Conservation (phyloP, 1,140 invertebrate genomes). For the Microplitis demolitor region DNA sequence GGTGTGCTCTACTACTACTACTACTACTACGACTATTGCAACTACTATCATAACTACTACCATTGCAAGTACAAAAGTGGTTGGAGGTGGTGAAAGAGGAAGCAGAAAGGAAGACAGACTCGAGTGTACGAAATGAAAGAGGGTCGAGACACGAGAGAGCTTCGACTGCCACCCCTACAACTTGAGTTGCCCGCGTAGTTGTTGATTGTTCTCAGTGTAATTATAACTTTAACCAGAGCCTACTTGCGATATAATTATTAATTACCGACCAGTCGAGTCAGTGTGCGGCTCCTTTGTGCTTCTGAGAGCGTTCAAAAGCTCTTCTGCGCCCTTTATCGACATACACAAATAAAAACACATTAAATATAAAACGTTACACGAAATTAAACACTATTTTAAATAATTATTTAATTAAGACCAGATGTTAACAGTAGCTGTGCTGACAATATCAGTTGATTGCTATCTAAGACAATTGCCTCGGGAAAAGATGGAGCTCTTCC, state of each 20-base stretch:
- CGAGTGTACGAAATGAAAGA: not conserved
- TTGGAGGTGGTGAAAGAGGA: not conserved
- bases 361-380: not conserved
- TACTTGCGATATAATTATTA: slow-evolving; percentile 47
- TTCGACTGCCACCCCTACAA: not conserved
- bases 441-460: not conserved
- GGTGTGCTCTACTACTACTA: slow-evolving; percentile 7
- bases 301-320: not conserved
- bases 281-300: not conserved
- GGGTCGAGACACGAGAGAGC: slow-evolving; percentile 13
- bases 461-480: not conserved
- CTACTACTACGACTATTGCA: not conserved
- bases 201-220: slow-evolving; percentile 51
- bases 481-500: not conserved
- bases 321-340: not conserved
- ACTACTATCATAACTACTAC: not conserved
- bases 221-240: slow-evolving; percentile 45
- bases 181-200: slow-evolving; percentile 35
- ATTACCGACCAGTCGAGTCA: slow-evolving; percentile 34
- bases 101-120: not conserved
- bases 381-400: too few species aligned
- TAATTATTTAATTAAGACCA: too few species aligned
- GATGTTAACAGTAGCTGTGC: not conserved
- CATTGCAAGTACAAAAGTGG: slow-evolving; percentile 14
- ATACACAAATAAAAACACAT: not conserved